Evolutionary conservation across 2,797 vertebrate genomes (phyloP), one percentile per base, ranked within the genome.

Genomic region (Scarus forsteni): DNA sequence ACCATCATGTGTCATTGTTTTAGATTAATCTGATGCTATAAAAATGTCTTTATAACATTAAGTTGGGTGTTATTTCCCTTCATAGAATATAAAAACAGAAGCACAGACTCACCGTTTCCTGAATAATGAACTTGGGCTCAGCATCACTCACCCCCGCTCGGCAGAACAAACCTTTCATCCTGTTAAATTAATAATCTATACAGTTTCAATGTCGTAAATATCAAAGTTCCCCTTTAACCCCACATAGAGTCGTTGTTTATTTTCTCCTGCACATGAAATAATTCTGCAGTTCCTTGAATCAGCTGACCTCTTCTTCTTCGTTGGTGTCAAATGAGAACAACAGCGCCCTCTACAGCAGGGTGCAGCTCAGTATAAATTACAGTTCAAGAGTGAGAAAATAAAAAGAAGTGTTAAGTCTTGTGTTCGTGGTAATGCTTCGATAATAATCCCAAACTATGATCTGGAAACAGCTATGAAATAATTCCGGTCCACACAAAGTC

Each of bases 81-180:
- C 7, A 38, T 39, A 0, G 44, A 1, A 46, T 0, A 53, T 3
- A 3, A 64, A 8, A 27, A 48, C 46, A 48, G 7, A 34, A 11
- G 11, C 9, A n/a, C 15, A 56, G 3, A 73, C 93, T 94, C 88
- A 99, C 98, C 85, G 90, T 95, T 83, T 98, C 96, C 88, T 96
- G 95, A 71, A 97, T 96, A 15, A 97, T 60, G 93, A 98, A 98
- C 74, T 89, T 95, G 58, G 94, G 85, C 73, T 96, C 96, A 72
- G 92, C 94, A 66, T 88, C 92, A 50, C 66, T 77, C 18, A 88
- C 92, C 56, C 44, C 93, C 54, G 88, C 90, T 75, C 95, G 92
- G 84, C 95, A 96, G 79, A 94, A 99, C 19, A 99, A 91, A n/a
- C 95, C 97, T 87, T 97, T 99, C 97, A 99, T 99, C 1, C 15